These are phyloP conservation scores for Ypsolopha sequella DNA, from an alignment of 2,888 invertebrate species.

Conservation along the genomic window DNA sequence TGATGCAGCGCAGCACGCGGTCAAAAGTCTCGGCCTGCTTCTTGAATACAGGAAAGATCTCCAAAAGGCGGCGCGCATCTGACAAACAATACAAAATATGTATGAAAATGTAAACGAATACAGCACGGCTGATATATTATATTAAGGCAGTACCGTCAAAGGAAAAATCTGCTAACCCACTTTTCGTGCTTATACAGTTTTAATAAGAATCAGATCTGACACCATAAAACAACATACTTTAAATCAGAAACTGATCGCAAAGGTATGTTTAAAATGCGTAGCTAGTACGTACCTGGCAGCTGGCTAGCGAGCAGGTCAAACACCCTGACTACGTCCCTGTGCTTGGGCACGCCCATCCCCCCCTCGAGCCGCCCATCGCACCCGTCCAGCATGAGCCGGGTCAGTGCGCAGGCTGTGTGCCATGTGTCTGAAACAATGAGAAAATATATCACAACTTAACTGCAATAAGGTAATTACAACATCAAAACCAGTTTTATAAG, in stretches of 20 bases:
- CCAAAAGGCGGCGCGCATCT: constrained; percentile 65
- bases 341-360: constrained; percentile 57
- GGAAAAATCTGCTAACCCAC: no score
- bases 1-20: constrained; percentile 82
- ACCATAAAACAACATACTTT: no score
- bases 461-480: no score
- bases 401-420: constrained; percentile 88
- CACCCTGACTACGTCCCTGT: constrained; percentile 78
- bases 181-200: no score
- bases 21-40: constrained; percentile 87
- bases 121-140: no score
- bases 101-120: no score
- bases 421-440: constrained; percentile 77
- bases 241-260: no score
- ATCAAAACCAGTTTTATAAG: no score
- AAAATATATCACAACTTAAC: background rate
- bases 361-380: constrained; percentile 70
- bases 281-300: constrained; percentile 50
- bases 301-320: constrained; percentile 76
- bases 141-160: no score
- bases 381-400: constrained; percentile 84
- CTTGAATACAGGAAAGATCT: constrained; percentile 77
- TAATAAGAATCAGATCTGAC: no score
- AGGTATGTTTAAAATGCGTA: constrained; percentile 5
- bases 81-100: constrained; percentile 14